Percentiles rank a stretch among this genome's conserved stretches.
Evolutionary conservation across 2,888 invertebrate species (phyloP).

Genomic region (Caenorhabditis drosophilae): DNA sequence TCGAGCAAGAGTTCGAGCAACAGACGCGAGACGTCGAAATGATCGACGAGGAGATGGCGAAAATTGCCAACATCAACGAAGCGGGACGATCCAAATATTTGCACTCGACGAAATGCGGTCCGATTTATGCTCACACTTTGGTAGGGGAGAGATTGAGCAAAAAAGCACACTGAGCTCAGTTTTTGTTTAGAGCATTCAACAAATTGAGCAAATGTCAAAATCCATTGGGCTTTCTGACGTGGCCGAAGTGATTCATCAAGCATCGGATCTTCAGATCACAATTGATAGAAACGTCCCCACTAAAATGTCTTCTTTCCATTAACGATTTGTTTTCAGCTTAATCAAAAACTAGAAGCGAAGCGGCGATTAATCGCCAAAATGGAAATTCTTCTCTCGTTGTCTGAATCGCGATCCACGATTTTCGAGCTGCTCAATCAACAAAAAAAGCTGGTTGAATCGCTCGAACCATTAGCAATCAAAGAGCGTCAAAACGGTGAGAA

Average conservation of each 20-base stretch:
- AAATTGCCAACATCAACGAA: constrained; percentile 8
- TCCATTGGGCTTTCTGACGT: constrained; percentile 21
- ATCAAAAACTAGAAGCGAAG: constrained; percentile 19
- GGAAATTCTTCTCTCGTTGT: constrained; percentile 21
- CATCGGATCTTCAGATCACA: constrained; percentile 13
- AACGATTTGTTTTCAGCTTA: constrained; percentile 7
- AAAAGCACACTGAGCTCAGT: not conserved
- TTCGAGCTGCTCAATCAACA: constrained; percentile 28
- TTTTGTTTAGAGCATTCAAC: constrained; percentile 21
- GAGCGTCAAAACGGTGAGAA: not conserved
- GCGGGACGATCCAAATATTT: constrained; percentile 13
- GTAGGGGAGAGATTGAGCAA: too few species aligned
- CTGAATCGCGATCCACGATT: constrained; percentile 17
- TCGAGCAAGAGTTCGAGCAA: constrained; percentile 19
- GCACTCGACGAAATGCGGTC: constrained; percentile 7
- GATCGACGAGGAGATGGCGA: constrained; percentile 18
- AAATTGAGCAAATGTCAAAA: constrained; percentile 24
- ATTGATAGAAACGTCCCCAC: too few species aligned
- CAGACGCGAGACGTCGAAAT: constrained; percentile 22
- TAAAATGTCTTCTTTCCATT: not conserved
- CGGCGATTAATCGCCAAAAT: constrained; percentile 26
- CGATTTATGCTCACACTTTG: constrained; percentile 22
- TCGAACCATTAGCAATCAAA: constrained; percentile 22
- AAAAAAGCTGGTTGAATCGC: constrained; percentile 18
- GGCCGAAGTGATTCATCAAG: constrained; percentile 7